Base-by-base conservation (phyloP, 2,888 invertebrate species). In the Poecilobothrus nobilitatus region DNA sequence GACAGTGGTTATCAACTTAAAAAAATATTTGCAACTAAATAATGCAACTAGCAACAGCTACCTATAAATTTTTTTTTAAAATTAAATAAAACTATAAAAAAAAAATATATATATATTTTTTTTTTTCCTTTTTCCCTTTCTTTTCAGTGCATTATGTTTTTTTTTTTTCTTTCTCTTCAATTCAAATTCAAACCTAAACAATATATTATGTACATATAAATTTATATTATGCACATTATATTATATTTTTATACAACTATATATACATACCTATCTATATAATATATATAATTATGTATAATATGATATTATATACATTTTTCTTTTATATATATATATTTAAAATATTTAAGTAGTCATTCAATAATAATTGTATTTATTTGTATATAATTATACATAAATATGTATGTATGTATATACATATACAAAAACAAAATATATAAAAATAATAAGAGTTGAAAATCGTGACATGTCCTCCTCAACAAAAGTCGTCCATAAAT, bases 401-500 rank as follows among this genome's bases (percentile, higher is more conserved):
- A 27, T 37, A 37, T 37, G 37, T 37, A 37, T 34, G 34, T 34
- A 34, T 8, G 9, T 37, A 37, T 37, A 12, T 7, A 37, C 12
- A 37, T 7, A 8, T 37, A 53, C 18, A 53, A 2, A 18, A 44
- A 53, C 6, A 53, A 18, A 44, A 9, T 10, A 12, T 44, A 44
- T 3, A 44, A 18, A 53, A 18, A 69, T 68, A 67, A 67, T 67
- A 66, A 69, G 67, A 66, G 67, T 34, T 65, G 53, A 67, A 67
- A 70, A 70, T 70, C 70, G 70, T 70, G 70, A 70, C 70, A 70
- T 67, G 68, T 70, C 68, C 68, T 69, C 70, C 68, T 70, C 68
- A 70, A 70, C 68, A 70, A 69, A 68, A 68, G 69, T 70, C 66
- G 70, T 67, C 67, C 68, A 70, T 70, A 70, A 70, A 70, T 68